These are phyloP conservation scores for Eutolmus rufibarbis DNA, from an alignment of 2,888 invertebrate genomes.

Conservation along the genomic window DNA sequence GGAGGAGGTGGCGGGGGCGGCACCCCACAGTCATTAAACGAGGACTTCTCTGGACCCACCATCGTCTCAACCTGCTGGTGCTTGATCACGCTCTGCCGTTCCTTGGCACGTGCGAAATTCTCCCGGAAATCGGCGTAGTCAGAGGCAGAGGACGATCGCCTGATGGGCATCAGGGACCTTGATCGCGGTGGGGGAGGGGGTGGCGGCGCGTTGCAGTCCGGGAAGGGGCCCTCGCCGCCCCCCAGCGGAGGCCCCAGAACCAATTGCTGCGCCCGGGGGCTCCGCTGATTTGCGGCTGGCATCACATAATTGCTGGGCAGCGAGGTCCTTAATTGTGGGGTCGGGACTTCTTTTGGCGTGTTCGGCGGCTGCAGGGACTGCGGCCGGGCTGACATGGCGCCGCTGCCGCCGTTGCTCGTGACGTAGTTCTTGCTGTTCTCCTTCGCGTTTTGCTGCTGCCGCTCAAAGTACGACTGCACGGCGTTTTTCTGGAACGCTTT, in stretches of 20 bases:
- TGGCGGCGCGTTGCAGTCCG: constrained; percentile 52
- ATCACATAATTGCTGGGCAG: constrained; percentile 53
- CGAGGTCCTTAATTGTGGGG: constrained; percentile 56
- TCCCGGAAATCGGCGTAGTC: constrained; percentile 68
- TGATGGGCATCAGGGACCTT: constrained; percentile 58
- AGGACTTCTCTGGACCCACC: constrained; percentile 59
- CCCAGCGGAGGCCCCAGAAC: constrained; percentile 14
- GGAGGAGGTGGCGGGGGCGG: constrained; percentile 64
- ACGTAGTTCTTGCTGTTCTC: constrained; percentile 46
- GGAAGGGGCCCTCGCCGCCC: constrained; percentile 30
- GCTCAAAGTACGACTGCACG: constrained; percentile 79
- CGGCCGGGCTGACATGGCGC: constrained; percentile 50
- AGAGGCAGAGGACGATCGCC: constrained; percentile 73
- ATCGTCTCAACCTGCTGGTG: constrained; percentile 48
- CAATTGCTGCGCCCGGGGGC: constrained; percentile 39
- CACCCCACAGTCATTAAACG: constrained; percentile 62
- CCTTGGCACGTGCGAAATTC: constrained; percentile 52
- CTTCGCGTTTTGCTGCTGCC: constrained; percentile 66
- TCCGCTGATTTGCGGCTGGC: constrained; percentile 5
- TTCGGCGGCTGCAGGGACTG: constrained; percentile 56
- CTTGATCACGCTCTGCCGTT: constrained; percentile 53
- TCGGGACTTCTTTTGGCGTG: constrained; percentile 50
- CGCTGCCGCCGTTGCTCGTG: constrained; percentile 6
- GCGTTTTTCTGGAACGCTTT: constrained; percentile 86
- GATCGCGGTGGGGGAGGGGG: constrained; percentile 61